Percentiles rank a stretch among this genome's conserved stretches.
phyloP scores from a whole-genome alignment of 1,140 invertebrate species.

The Globodera rostochiensis region DNA sequence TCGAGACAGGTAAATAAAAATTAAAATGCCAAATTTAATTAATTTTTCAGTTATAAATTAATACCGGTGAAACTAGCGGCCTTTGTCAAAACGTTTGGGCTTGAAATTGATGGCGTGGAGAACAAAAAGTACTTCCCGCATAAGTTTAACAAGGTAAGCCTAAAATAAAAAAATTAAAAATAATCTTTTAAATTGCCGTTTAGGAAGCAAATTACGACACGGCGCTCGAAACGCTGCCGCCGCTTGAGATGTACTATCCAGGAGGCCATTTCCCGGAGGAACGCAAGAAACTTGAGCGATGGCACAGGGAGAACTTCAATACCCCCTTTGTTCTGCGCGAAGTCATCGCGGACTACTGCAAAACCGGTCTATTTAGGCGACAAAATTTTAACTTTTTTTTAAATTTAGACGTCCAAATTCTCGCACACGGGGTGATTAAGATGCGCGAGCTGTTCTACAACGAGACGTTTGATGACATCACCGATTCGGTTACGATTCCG shows the following conservation, averaged over 20 bases:
- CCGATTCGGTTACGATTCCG: too few species aligned
- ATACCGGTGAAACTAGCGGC: neutral
- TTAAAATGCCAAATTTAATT: too few species aligned
- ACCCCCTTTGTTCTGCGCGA: neutral
- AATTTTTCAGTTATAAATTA: neutral
- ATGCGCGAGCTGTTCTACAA: too few species aligned
- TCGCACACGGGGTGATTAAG: too few species aligned
- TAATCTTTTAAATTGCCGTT: neutral
- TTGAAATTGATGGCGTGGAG: neutral
- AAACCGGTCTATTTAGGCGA: too few species aligned
- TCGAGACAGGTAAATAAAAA: too few species aligned
- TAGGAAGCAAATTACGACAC: neutral
- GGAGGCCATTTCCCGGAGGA: neutral
- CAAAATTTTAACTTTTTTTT: too few species aligned
- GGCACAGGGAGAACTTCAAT: neutral
- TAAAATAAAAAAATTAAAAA: too few species aligned
- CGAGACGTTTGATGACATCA: too few species aligned
- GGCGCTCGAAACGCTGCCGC: neutral
- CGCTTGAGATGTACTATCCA: neutral
- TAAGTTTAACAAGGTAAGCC: neutral
- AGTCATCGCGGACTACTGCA: neutral
- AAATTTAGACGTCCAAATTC: too few species aligned
- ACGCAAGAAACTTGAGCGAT: neutral
- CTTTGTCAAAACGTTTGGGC: neutral
- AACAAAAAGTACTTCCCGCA: constrained; percentile 4